Conservation (phyloP, 2,797 vertebrate species). For the Nannoperca australis region DNA sequence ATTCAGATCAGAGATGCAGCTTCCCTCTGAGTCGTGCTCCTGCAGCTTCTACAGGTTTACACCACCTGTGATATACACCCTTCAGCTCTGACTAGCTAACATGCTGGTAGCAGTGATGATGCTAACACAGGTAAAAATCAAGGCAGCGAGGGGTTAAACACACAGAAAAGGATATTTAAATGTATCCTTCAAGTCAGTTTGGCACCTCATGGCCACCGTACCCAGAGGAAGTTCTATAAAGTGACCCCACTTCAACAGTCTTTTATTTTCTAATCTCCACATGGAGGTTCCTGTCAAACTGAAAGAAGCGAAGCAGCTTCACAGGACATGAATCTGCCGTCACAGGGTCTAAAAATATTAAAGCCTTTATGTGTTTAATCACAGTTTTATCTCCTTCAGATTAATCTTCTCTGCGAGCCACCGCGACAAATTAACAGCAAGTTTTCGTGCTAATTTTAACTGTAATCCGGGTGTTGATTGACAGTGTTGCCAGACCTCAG, state of each 20-base stretch:
- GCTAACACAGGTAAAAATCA: too few relatives aligned
- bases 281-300: not conserved
- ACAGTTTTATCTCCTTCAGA: conserved; percentile 62
- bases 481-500: conserved; percentile 86
- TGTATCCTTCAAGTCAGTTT: not conserved
- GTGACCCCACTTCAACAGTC: not conserved
- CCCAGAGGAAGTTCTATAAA: not conserved
- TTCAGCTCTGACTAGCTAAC: too few relatives aligned
- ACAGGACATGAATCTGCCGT: not conserved
- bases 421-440: conserved; percentile 62
- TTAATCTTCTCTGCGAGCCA: conserved; percentile 49
- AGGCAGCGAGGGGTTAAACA: too few relatives aligned
- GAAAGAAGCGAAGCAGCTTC: not conserved
- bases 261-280: conserved; percentile 14
- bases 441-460: conserved; percentile 76
- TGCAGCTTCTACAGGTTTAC: too few relatives aligned
- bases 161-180: too few relatives aligned
- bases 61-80: too few relatives aligned
- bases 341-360: conserved; percentile 16
- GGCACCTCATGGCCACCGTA: not conserved
- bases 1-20: too few relatives aligned
- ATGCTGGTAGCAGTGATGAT: too few relatives aligned
- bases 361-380: conserved; percentile 75
- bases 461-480: conserved; percentile 85
- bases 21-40: too few relatives aligned